Conservation (phyloP, 2,113 vertebrate species). For the Malurus melanocephalus region DNA sequence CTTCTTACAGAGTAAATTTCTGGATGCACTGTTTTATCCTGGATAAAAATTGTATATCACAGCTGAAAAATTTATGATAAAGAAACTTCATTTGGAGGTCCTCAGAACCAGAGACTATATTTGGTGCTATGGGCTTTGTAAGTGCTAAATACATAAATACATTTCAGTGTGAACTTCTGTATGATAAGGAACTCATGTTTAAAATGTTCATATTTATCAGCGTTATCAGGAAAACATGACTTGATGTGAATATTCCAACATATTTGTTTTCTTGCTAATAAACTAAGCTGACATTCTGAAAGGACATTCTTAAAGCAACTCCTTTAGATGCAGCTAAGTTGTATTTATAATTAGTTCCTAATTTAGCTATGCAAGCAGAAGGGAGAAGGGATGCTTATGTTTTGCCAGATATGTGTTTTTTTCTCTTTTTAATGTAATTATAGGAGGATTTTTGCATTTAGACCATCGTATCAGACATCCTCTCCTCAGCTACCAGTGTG, state of each 20-base stretch:
- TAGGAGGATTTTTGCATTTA: slow-evolving; percentile 56
- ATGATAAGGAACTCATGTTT: slow-evolving; percentile 54
- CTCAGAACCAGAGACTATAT: neutral
- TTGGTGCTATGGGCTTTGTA: neutral
- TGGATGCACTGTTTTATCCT: neutral
- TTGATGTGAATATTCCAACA: slow-evolving; percentile 69
- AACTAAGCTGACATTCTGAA: slow-evolving; percentile 71
- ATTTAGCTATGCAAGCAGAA: slow-evolving; percentile 66
- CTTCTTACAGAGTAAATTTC: neutral
- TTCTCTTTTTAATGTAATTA: slow-evolving; percentile 64
- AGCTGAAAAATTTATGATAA: neutral
- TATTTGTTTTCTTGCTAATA: slow-evolving; percentile 76
- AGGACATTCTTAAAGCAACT: slow-evolving; percentile 64
- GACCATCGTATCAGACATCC: slow-evolving; percentile 62
- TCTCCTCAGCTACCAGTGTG: slow-evolving; percentile 68
- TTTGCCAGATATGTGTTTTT: slow-evolving; percentile 63
- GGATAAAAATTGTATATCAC: neutral
- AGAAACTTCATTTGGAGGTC: neutral
- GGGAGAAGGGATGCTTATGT: slow-evolving; percentile 42
- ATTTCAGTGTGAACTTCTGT: slow-evolving; percentile 36
- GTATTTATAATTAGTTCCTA: slow-evolving; percentile 73
- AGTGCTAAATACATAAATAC: neutral
- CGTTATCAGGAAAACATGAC: slow-evolving; percentile 66
- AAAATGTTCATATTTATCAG: slow-evolving; percentile 72
- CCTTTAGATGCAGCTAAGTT: slow-evolving; percentile 67